Evolutionary conservation across 2,113 vertebrate genomes (phyloP).

Genomic region (Tachycineta bicolor): DNA sequence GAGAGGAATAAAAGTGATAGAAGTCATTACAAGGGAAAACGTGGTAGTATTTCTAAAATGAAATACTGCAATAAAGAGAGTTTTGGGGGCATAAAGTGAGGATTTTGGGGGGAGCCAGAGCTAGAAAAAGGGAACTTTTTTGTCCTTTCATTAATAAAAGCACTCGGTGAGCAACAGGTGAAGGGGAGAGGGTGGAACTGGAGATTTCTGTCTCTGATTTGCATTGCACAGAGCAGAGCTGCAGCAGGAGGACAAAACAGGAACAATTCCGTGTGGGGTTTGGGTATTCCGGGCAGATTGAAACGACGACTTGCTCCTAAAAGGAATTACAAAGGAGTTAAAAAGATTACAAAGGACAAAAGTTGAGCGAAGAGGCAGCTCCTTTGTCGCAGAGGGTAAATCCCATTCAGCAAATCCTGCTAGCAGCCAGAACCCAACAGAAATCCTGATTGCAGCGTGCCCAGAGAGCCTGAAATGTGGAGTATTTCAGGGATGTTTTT

Average conservation of each 20-base stretch:
- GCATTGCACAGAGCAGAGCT: background rate
- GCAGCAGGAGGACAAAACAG: background rate
- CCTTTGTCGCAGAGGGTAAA: background rate
- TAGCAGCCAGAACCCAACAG: background rate
- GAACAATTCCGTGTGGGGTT: fast-evolving
- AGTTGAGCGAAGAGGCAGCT: background rate
- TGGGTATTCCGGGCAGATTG: background rate
- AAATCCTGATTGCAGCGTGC: background rate
- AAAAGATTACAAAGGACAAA: background rate
- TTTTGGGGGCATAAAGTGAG: background rate
- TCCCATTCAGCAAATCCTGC: background rate
- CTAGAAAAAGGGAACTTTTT: background rate
- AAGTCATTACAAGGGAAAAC: background rate
- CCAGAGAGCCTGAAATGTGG: background rate
- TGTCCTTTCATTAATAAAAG: background rate
- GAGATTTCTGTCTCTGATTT: background rate
- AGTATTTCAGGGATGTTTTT: background rate
- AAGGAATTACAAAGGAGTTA: background rate
- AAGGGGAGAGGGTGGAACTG: background rate
- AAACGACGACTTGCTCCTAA: background rate
- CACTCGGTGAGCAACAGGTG: background rate
- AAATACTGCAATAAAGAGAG: background rate
- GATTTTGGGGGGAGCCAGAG: background rate
- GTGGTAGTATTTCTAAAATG: background rate
- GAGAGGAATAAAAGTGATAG: background rate